Conservation (phyloP, 2,888 invertebrate genomes). For the Nycteola revayana region DNA sequence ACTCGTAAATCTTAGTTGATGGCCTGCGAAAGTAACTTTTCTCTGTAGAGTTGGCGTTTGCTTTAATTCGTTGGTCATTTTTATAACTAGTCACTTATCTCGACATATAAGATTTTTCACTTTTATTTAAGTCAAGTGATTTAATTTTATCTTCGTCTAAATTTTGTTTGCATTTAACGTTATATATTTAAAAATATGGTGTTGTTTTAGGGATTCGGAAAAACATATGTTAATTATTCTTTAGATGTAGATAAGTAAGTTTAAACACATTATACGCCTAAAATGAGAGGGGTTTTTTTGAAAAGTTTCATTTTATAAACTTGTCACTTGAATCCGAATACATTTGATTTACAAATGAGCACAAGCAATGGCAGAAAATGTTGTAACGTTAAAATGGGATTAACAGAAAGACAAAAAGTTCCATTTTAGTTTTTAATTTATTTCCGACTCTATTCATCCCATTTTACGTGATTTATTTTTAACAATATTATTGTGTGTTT, state of each 20-base stretch:
- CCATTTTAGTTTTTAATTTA: too few relatives aligned
- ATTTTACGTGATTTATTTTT: too few relatives aligned
- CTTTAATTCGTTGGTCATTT: conserved; percentile 36
- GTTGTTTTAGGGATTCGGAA: conserved; percentile 22
- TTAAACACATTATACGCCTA: conserved; percentile 31
- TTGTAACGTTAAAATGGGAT: too few relatives aligned
- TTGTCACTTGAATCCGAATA: too few relatives aligned
- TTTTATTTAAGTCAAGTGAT: conserved; percentile 33
- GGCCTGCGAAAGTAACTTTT: conserved; percentile 18
- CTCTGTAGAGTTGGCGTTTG: conserved; percentile 19
- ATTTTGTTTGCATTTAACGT: conserved; percentile 43
- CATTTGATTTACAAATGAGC: too few relatives aligned
- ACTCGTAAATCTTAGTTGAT: conserved; percentile 28
- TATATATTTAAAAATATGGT: conserved; percentile 28
- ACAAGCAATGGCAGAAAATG: too few relatives aligned
- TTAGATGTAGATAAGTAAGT: conserved; percentile 36
- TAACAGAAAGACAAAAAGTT: too few relatives aligned
- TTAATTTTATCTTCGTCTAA: too few relatives aligned
- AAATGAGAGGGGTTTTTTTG: too few relatives aligned
- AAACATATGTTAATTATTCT: conserved; percentile 42
- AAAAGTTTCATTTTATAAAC: too few relatives aligned
- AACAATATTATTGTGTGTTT: too few relatives aligned
- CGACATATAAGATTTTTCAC: conserved; percentile 35
- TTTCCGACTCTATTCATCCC: too few relatives aligned
- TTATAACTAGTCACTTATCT: conserved; percentile 54